Base-by-base conservation (phyloP, 2,888 invertebrate genomes). In the Orthosia gothica region DNA sequence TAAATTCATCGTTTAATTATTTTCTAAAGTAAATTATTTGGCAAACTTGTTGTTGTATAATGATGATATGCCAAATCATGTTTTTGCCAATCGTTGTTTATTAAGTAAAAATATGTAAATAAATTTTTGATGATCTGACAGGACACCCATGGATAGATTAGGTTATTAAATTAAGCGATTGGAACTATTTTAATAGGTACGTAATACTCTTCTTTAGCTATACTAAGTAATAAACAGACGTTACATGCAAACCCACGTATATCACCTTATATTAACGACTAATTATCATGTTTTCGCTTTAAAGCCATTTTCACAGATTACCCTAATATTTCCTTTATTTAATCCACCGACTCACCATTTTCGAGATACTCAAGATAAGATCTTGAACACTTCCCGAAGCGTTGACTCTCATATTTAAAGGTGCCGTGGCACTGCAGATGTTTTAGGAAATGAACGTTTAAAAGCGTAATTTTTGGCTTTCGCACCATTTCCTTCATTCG, bases 281-380 rank as follows among this genome's bases (percentile, higher is more conserved):
- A 68, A 76, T 80, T 70, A 76, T 70, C 58, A 65, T 76, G 61
- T 80, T 76, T 84, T 75, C 68, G 12, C 67, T 58, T 70, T 49
- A 65, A 59, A 40, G 59, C 55, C 52, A 76, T 82, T 76, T 63
- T 68, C 79, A 54, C 70, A 76, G 62, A 76, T 74, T 68, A 73
- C 49, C 23, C 52, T 81, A 80, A 84, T 85, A 74, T 85, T 18
- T 76, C 66, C 74, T 76, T 80, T 85, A 84, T 80, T 80, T 75
- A 84, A 84, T 84, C 80, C 76, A 63, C 65, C 49, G 47, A 73
- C 66, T 83, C 71, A 40, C 74, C 83, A 68, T 83, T 85, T 81
- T 71, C 67, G 52, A 63, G 71, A 77, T 74, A 85, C 77, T 84
- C 85, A 59, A 84, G 83, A 85, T 84, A 80, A 80, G n/a, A 85